Evolutionary conservation across 2,888 invertebrate species (phyloP), one percentile per base, ranked within the genome.

Genomic region (Psococerastis gibbosa): DNA sequence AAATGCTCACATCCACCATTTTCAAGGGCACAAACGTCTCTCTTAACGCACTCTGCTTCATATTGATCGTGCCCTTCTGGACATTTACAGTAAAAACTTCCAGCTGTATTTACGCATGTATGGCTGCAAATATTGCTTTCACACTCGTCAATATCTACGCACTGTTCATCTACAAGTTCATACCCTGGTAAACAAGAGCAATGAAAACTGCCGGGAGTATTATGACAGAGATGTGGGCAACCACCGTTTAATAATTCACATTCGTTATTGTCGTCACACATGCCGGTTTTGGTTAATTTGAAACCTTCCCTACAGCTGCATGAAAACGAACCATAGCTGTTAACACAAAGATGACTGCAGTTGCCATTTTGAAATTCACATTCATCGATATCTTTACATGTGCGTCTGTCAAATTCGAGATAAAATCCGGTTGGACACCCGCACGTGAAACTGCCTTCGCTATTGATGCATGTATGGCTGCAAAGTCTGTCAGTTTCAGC

Each of bases 61-160:
- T 27, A 20, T 5, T 60, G 49, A 15, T 45, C 48, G 32, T 58
- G 58, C 2, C 62, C 63, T 11, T 46, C 43, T 22, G 58, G 57
- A 46, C 68, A 68, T 0, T 55, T 55, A 49, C 71, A 71, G 16
- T 56, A 56, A 57, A 70, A 78, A 1, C 73, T 69, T n/a, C 78
- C 78, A 2, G 64, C 63, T 1, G 67, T 69, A 55, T 79, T 79
- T 49, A 71, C 61, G 57, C 78, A 80, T 22, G 65, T 67, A 49
- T 58, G 55, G 3, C 57, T 54, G 48, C 75, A 65, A 48, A 56
- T 48, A 32, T 55, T 48, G 11, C 8, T 27, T 6, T 9, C 27
- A 27, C 27, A 27, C 11, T 27, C 27, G 11, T 27, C 27, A 11
- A 27, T 27, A 11, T 27, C 27, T 27, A 9, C 11, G 27, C 27